Evolutionary conservation across 2,113 vertebrate species (phyloP).

Genomic region (Eudorcas thomsonii): DNA sequence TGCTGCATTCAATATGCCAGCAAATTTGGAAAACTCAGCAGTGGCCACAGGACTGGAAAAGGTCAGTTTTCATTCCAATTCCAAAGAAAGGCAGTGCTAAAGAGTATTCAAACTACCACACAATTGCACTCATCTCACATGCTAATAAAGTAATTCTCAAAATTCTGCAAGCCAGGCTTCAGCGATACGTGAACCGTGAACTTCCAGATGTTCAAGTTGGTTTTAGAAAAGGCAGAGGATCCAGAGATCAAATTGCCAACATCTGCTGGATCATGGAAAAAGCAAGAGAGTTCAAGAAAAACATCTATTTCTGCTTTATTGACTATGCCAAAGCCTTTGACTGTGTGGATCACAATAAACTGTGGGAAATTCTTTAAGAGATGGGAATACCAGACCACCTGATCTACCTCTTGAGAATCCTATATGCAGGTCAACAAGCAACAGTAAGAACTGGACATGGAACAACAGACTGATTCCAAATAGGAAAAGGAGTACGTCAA

Average conservation of each 20-base stretch:
- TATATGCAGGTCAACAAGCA: not conserved
- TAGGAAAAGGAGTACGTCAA: not conserved
- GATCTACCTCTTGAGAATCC: too few species aligned
- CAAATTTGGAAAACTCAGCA: not conserved
- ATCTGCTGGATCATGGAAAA: not conserved
- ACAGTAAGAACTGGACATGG: not conserved
- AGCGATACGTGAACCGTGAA: rapidly evolving
- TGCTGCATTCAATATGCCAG: not conserved
- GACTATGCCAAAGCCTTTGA: not conserved
- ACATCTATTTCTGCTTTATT: not conserved
- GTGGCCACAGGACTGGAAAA: not conserved
- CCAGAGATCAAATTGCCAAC: not conserved
- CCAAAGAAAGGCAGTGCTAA: not conserved
- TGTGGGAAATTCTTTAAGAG: not conserved
- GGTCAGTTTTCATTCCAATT: not conserved
- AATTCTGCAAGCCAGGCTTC: not conserved
- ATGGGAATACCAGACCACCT: too few species aligned
- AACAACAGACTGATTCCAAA: not conserved
- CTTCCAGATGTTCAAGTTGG: not conserved
- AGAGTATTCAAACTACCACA: not conserved
- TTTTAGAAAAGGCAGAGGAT: not conserved
- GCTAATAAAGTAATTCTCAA: not conserved
- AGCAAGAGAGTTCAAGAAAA: not conserved
- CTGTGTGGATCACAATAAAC: not conserved
- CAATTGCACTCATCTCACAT: not conserved